Conservation (phyloP, 2,113 vertebrate species). For the Mormyrus lacerda region DNA sequence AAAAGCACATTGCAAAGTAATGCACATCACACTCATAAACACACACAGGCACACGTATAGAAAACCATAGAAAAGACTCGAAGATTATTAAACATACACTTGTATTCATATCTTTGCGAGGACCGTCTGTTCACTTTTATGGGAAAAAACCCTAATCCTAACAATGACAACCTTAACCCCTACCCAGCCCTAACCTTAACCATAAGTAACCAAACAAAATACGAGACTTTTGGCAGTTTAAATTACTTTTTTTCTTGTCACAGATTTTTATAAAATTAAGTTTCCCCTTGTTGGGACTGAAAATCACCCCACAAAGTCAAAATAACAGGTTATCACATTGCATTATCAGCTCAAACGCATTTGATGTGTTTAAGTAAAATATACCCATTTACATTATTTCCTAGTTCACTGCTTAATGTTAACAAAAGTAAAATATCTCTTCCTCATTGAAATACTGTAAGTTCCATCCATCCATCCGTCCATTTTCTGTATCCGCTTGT, state of each 20-base stretch:
- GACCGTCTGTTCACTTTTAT: neutral
- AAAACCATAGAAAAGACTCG: neutral
- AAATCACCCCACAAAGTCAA: neutral
- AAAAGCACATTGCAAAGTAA: neutral
- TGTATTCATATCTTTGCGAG: neutral
- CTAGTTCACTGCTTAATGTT: neutral
- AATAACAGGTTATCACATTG: no score
- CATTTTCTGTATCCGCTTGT: neutral
- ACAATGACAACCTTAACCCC: no score
- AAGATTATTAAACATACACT: neutral
- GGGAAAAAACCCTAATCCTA: neutral
- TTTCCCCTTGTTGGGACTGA: neutral
- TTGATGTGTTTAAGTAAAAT: neutral
- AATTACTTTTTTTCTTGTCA: neutral
- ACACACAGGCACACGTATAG: neutral
- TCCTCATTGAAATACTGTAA: neutral
- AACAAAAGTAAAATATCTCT: neutral
- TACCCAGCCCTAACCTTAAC: neutral
- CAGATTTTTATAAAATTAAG: neutral
- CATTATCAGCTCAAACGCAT: neutral
- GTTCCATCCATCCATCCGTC: neutral
- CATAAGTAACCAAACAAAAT: neutral
- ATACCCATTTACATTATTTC: neutral
- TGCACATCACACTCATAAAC: neutral
- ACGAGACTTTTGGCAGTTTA: neutral